Conservation (phyloP, 2,113 vertebrate species). For the Plotosus lineatus region DNA sequence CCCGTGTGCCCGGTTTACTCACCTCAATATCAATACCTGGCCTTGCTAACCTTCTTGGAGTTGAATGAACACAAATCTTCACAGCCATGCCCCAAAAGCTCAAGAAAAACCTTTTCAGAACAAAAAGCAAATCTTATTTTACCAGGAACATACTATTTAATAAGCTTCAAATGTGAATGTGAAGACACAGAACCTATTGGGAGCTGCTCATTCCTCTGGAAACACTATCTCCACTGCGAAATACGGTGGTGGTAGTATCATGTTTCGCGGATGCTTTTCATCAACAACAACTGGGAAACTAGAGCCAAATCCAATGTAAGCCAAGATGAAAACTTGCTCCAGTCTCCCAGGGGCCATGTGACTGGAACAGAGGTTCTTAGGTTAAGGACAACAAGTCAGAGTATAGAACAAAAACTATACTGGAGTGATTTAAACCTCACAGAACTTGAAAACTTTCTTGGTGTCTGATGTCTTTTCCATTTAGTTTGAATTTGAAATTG, state of each 20-base stretch:
- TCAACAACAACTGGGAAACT: background rate
- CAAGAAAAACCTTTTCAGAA: background rate
- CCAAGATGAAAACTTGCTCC: background rate
- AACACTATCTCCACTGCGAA: background rate
- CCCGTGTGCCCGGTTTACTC: background rate
- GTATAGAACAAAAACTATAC: background rate
- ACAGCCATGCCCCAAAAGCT: background rate
- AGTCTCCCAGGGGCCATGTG: background rate
- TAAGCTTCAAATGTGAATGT: too few relatives aligned
- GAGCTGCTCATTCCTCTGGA: background rate
- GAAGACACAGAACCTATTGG: too few relatives aligned
- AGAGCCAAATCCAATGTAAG: background rate
- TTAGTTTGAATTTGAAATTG: background rate
- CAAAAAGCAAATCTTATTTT: background rate
- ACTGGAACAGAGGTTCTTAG: background rate
- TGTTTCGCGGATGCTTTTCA: background rate
- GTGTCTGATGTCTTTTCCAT: too few relatives aligned
- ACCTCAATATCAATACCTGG: background rate
- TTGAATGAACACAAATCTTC: background rate
- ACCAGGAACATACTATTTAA: too few relatives aligned
- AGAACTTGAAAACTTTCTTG: background rate
- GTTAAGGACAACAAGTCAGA: background rate
- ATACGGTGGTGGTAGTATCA: background rate
- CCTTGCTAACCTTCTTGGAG: background rate
- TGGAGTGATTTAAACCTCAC: background rate